A percentile compares a stretch with the other conserved stretches of the same genome.
These are phyloP conservation scores for Euplexia lucipara DNA, from an alignment of 2,888 invertebrate species.

Conservation along the genomic window DNA sequence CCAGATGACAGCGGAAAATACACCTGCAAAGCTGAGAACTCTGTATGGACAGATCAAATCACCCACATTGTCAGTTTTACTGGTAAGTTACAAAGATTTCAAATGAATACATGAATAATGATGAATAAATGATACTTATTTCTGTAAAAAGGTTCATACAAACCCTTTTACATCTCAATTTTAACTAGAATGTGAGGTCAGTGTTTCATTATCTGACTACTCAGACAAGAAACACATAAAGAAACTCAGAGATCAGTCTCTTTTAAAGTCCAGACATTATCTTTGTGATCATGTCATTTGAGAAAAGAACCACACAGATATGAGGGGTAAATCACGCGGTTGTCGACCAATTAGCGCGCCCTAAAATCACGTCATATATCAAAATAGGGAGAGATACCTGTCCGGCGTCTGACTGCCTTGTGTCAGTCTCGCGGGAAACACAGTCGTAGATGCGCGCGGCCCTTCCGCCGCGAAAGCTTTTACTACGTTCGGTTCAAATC, in stretches of 20 bases:
- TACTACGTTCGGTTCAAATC: not conserved
- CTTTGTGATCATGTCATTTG: too few relatives aligned
- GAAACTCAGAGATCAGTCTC: too few relatives aligned
- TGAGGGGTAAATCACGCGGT: too few relatives aligned
- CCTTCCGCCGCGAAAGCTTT: not conserved
- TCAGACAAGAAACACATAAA: too few relatives aligned
- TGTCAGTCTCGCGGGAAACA: not conserved
- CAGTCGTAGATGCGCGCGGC: not conserved
- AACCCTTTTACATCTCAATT: too few relatives aligned
- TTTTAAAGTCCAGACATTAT: too few relatives aligned
- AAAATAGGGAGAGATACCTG: not conserved
- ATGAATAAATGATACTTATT: too few relatives aligned
- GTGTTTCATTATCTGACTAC: too few relatives aligned
- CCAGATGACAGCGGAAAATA: slow-evolving; percentile 94
- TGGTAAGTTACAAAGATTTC: slow-evolving; percentile 81
- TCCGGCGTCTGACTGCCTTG: not conserved
- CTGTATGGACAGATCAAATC: slow-evolving; percentile 94
- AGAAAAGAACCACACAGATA: too few relatives aligned
- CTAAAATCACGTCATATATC: not conserved
- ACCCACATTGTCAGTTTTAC: slow-evolving; percentile 93
- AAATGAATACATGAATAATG: too few relatives aligned
- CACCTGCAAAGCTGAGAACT: slow-evolving; percentile 94
- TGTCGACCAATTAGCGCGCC: not conserved
- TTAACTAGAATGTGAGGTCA: too few relatives aligned
- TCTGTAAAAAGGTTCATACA: too few relatives aligned